Conservation (phyloP, 2,113 vertebrate genomes). For the Mormoops blainvillei region DNA sequence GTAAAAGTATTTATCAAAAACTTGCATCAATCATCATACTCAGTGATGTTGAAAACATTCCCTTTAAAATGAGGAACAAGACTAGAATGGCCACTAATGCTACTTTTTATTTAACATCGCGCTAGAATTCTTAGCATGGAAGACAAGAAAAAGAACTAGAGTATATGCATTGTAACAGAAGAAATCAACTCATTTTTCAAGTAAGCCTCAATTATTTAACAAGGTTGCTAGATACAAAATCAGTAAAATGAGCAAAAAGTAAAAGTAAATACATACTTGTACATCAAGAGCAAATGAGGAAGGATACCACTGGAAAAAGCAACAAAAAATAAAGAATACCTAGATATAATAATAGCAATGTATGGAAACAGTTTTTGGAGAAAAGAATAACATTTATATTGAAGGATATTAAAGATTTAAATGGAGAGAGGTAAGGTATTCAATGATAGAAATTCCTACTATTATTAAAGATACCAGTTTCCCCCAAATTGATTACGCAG, state of each 20-base stretch:
- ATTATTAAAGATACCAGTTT: not conserved
- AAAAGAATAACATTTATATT: not conserved
- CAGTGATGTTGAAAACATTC: not conserved
- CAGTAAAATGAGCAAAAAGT: no score
- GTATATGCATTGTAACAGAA: not conserved
- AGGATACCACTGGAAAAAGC: not conserved
- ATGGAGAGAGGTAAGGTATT: not conserved
- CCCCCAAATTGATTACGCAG: not conserved
- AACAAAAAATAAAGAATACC: not conserved
- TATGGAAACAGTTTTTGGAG: not conserved
- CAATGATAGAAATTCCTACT: not conserved
- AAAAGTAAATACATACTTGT: not conserved
- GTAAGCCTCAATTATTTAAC: not conserved
- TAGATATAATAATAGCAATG: not conserved
- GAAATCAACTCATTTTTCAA: not conserved
- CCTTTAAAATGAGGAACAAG: not conserved
- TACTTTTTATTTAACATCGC: not conserved
- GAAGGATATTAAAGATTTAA: not conserved
- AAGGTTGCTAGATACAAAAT: constrained; percentile 2
- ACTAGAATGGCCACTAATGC: not conserved
- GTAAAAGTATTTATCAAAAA: constrained; percentile 16
- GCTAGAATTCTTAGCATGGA: not conserved
- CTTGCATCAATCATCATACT: not conserved
- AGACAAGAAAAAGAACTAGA: not conserved
- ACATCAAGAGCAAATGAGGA: not conserved